Evolutionary conservation across 2,113 vertebrate genomes (phyloP), one percentile per base, ranked within the genome.

Genomic region (Mus musculus): DNA sequence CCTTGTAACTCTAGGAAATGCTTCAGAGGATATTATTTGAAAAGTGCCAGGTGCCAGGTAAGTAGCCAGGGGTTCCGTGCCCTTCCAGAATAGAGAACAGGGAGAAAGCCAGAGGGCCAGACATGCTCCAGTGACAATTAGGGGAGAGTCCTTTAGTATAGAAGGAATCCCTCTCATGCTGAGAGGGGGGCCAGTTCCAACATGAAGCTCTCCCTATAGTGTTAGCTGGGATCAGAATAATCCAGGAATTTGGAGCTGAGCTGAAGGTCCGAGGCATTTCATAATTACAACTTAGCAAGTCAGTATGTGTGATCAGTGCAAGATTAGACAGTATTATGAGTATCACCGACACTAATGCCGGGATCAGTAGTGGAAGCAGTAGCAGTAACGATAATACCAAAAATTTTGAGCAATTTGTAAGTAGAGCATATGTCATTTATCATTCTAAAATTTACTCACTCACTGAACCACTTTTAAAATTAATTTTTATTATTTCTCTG

Each of bases 381-480:
- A 80, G 52, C 4, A 81, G 67, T 73, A 75, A 20, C 84, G 75
- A 46, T 54, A 75, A 81, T n/a, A 65, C 20, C 82, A 67, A 46
- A 6, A 67, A 13, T 20, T 80, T n/a, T 46, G 61, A 86, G 28
- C 2, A 61, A 7, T 52, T 90, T 87, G 89, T 88, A 80, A 73
- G 49, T 89, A 24, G 22, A 67, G 1, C 71, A 7, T 67, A 24
- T 90, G 11, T 77, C 71, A 86, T 39, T 49, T 90, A 63, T 54
- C 52, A 49, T 78, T 33, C 39, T 96, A 72, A 78, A 86, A 52
- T 75, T 91, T 6, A 76, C 73, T 96, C 63, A 84, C 16, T 96
- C 54, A 46, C 24, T 92, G 36, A 1, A 82, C 20, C 8, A 87
- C 30, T 86, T 88, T 88, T 88, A 71, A 69, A 49, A 49, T 22